These are phyloP conservation scores for Ptyas mucosa DNA, from an alignment of 2,113 vertebrate species.

Conservation along the genomic window DNA sequence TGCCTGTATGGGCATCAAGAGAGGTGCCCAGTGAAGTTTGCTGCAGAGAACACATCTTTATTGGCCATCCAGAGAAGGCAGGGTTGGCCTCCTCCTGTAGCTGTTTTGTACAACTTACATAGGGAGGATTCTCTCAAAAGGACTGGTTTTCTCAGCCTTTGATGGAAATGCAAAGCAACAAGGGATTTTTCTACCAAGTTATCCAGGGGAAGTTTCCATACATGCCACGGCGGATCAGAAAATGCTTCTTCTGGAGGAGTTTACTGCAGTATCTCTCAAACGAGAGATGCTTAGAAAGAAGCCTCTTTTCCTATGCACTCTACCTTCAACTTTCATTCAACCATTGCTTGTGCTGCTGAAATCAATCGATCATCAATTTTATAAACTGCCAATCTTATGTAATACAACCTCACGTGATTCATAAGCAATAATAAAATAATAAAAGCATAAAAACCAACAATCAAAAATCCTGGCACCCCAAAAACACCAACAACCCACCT, in stretches of 20 bases:
- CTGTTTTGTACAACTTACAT: background rate
- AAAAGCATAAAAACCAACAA: background rate
- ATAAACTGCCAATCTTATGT: background rate
- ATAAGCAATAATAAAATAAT: background rate
- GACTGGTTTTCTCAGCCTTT: background rate
- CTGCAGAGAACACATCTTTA: background rate
- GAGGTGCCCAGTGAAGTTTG: background rate
- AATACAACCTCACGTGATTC: background rate
- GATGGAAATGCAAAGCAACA: background rate
- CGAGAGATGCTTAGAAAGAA: background rate
- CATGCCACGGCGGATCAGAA: background rate
- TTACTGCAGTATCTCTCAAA: background rate
- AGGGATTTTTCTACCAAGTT: background rate
- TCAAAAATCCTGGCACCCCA: background rate
- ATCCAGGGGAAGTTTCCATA: background rate
- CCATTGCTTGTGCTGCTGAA: background rate
- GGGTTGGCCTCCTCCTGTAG: background rate
- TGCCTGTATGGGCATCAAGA: background rate
- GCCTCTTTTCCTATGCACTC: background rate
- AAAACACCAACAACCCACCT: background rate
- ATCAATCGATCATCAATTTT: background rate
- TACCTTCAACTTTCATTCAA: background rate
- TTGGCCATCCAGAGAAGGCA: background rate
- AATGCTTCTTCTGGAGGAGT: background rate
- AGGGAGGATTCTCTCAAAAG: background rate